Conservation (phyloP, 35 echinoderm and acorn worm species). For the Ophiothrix spiculata region DNA sequence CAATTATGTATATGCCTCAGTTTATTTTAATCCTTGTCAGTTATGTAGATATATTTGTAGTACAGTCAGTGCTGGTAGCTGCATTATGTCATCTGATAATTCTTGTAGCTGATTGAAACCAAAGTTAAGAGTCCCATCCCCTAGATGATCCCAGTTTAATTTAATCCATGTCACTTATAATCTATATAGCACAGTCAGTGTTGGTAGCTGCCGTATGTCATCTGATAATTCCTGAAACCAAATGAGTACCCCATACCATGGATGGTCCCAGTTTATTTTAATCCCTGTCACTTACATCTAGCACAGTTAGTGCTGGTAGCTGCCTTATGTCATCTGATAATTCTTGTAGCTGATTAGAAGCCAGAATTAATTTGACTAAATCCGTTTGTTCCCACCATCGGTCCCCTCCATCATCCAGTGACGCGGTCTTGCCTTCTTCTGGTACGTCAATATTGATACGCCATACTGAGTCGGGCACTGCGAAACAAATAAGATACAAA, state of each 20-base stretch:
- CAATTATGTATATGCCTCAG: too few relatives aligned
- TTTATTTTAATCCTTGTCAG: too few relatives aligned
- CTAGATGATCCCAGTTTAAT: too few relatives aligned
- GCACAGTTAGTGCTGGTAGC: conserved; percentile 65
- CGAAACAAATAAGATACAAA: background rate
- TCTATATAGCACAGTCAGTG: conserved; percentile 76
- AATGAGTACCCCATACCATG: too few relatives aligned
- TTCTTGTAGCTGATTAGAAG: conserved; percentile 79
- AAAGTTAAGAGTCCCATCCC: too few relatives aligned
- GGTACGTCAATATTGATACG: conserved; percentile 86
- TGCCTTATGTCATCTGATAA: conserved; percentile 67
- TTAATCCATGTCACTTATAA: too few relatives aligned
- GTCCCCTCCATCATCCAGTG: conserved; percentile 77
- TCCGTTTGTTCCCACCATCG: conserved; percentile 91
- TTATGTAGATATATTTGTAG: too few relatives aligned
- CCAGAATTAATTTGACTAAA: conserved; percentile 87
- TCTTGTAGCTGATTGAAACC: conserved; percentile 82
- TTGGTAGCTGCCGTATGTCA: conserved; percentile 65
- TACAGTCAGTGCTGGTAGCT: conserved; percentile 66
- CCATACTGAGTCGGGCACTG: conserved; percentile 92
- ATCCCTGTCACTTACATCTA: conserved; percentile 98
- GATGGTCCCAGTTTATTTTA: too few relatives aligned
- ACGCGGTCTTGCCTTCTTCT: conserved; percentile 67
- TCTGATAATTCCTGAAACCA: conserved; percentile 61
- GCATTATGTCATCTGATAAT: conserved; percentile 64